Evolutionary conservation across 2,888 invertebrate species (phyloP), one percentile per base, ranked within the genome.

Genomic region (Eupithecia insigniata): DNA sequence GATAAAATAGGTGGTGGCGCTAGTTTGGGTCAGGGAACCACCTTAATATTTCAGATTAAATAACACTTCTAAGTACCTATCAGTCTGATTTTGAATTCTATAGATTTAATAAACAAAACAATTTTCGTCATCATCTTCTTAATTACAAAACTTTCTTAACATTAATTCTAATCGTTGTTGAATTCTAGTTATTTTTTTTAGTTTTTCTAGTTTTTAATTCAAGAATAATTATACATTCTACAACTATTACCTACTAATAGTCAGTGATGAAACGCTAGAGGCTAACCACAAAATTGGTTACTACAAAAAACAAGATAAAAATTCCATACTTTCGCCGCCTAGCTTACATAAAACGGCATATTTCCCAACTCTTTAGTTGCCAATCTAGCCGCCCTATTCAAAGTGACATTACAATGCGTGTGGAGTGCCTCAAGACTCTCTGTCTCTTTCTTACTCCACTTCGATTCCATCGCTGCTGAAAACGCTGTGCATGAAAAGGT

Each of bases 401-500:
- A 93, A 18, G 92, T 93, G 28, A 95, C 95, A 76, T 95, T 95
- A 58, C 96, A 96, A 85, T 96, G 96, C 70, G 92, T 91, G 74
- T 95, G 95, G 70, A 96, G 87, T 7, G 95, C 92, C 80, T 96
- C 96, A 30, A 97, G 87, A 7, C 84, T 81, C 66, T 95, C 96
- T 74, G 93, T 95, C 72, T 96, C 91, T 65, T 92, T 92, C 78
- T 94, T 95, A 77, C 92, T 95, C 96, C 96, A 97, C 67, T 95
- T 94, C 1, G 89, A 88, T 74, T 95, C 91, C 92, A 94, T 93
- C 0, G 92, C 92, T 2, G 87, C 88, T 2, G 93, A 95, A 70
- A 97, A 92, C 0, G 96, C 95, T 18, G 96, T 95, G 78, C 96
- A 95, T 65, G 96, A 96, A 81, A 96, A 96, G 67, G 96, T 96